Evolutionary conservation across 2,797 vertebrate genomes (phyloP).

Genomic region (Thamnophis elegans): DNA sequence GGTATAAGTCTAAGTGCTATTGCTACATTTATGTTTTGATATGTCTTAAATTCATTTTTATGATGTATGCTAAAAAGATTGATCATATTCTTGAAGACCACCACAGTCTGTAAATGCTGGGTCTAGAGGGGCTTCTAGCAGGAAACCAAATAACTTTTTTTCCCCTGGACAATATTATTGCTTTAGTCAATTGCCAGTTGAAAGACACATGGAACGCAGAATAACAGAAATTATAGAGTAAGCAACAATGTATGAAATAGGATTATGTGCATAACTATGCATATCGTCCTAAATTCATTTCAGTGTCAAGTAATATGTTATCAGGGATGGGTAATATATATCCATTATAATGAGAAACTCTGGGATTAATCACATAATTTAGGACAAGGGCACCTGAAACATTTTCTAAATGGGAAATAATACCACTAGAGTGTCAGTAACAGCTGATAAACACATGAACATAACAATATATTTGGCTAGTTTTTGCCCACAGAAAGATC

Average conservation of each 20-base stretch:
- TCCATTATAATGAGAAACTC: neutral
- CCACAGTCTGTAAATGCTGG: neutral
- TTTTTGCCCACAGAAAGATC: neutral
- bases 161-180: neutral
- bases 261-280: neutral
- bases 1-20: no score
- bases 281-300: neutral
- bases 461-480: neutral
- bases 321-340: neutral
- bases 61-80: neutral
- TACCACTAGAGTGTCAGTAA: neutral
- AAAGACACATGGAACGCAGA: neutral
- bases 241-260: neutral
- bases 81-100: neutral
- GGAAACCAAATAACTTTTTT: neutral
- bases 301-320: neutral
- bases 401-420: neutral
- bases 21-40: neutral
- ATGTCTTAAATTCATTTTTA: neutral
- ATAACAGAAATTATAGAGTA: neutral
- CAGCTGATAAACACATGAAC: neutral
- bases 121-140: neutral
- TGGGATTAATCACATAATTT: neutral
- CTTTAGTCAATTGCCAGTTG: neutral
- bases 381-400: neutral